These are phyloP conservation scores for Agrotis clavis DNA, from an alignment of 2,888 invertebrate species.

Conservation along the genomic window DNA sequence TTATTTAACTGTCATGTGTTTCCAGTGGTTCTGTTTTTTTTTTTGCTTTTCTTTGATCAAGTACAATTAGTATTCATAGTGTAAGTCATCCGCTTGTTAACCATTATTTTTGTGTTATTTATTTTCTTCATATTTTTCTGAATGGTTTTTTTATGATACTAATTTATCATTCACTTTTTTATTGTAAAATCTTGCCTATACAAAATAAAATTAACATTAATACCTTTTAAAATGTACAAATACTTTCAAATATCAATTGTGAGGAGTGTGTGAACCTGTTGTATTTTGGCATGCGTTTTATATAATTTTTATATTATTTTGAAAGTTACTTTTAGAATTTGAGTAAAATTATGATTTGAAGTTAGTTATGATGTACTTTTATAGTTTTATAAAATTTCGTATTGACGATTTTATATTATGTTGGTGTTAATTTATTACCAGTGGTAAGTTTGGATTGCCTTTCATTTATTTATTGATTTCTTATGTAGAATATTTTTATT, in stretches of 20 bases:
- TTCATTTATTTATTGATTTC: conserved; percentile 62
- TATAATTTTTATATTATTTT: conserved; percentile 66
- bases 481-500: conserved; percentile 60
- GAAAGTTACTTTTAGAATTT: conserved; percentile 48
- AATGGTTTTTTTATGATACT: conserved; percentile 59
- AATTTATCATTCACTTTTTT: conserved; percentile 63
- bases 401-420: conserved; percentile 80
- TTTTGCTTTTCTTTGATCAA: conserved; percentile 66
- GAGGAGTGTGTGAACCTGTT: conserved; percentile 76
- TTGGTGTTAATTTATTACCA: conserved; percentile 86
- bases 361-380: conserved; percentile 60
- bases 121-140: conserved; percentile 64
- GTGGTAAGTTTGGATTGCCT: conserved; percentile 84
- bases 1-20: conserved; percentile 65
- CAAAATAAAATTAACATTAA: conserved; percentile 66
- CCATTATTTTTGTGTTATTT: conserved; percentile 69
- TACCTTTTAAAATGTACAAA: conserved; percentile 67
- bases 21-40: conserved; percentile 66
- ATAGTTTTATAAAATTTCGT: conserved; percentile 58
- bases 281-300: conserved; percentile 76
- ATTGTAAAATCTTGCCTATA: conserved; percentile 73
- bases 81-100: conserved; percentile 68
- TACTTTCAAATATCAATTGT: conserved; percentile 73
- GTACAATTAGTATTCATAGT: conserved; percentile 68
- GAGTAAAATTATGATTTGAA: conserved; percentile 62